Evolutionary conservation across 2,113 vertebrate species (phyloP).

Genomic region (Scartelaos histophorus): DNA sequence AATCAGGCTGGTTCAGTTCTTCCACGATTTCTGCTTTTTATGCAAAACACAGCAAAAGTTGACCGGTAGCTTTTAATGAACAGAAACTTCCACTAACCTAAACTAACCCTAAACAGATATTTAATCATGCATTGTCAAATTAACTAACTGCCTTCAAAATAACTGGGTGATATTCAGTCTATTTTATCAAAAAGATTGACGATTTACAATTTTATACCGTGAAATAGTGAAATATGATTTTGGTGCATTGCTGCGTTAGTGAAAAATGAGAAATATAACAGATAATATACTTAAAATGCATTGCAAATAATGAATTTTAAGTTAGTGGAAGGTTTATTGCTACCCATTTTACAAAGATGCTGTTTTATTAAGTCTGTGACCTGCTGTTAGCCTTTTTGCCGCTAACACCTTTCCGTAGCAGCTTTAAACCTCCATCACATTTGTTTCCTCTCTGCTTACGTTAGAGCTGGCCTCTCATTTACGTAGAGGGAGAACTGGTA

Average conservation of each 20-base stretch:
- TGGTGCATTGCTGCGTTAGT: too few relatives aligned
- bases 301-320: neutral
- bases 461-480: conserved; percentile 44
- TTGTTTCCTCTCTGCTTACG: conserved; percentile 32
- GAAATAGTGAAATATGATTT: too few relatives aligned
- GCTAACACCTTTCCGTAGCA: neutral
- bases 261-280: too few relatives aligned
- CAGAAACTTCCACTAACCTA: conserved; percentile 18
- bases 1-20: conserved; percentile 30
- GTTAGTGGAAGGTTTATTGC: conserved; percentile 16
- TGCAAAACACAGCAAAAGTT: conserved; percentile 24
- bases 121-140: neutral
- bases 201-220: too few relatives aligned
- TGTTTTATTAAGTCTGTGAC: conserved; percentile 10
- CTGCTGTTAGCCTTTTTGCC: conserved; percentile 4
- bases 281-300: too few relatives aligned
- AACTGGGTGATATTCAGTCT: neutral
- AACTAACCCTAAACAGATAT: neutral
- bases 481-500: conserved; percentile 27
- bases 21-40: conserved; percentile 26
- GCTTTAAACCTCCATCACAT: neutral
- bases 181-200: too few relatives aligned
- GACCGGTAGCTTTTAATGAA: neutral
- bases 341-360: neutral
- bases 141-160: neutral